Base-by-base conservation (phyloP, 2,797 vertebrate species). In the Alfaro cultratus region DNA sequence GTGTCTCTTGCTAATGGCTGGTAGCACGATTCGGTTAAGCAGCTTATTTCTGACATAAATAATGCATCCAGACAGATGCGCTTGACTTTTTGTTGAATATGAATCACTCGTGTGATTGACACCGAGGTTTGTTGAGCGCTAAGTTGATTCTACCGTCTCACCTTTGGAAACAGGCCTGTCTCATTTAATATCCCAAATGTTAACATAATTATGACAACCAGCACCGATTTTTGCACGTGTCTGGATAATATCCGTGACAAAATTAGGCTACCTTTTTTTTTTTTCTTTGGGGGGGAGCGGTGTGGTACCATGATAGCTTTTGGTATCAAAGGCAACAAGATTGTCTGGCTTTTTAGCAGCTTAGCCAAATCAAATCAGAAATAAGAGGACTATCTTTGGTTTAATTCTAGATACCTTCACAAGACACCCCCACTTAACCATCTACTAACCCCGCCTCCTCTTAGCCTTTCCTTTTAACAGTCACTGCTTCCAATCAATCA, bases 1-100 rank as follows among this genome's bases (percentile, higher is more conserved):
- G 90, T 77, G 92, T 95, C 95, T 96, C 93, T 76, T 94, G 93
- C 93, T 95, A 95, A 96, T 96, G 95, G 95, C 93, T 95, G 93
- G 89, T 93, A 92, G 94, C 91, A 90, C 77, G 91, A 93, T 93
- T 91, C 89, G 83, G 95, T 95, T 95, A 95, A 96, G 95, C 93
- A 91, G 93, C 94, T 95, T 96, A 95, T 94, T 94, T 94, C 91
- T 87, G 90, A 94, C 93, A 95, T 95, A 95, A 96, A 95, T 95
- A 95, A 96, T 95, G 94, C 94, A 95, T 94, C 91, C 89, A 89
- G 94, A 92, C 94, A 94, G 95, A 96, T 93, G 92, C 86, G 93
- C 91, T 93, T 93, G 91, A 95, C 95, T 96, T 95, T 72, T 92
- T 83, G 93, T 89, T 93, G 93, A 94, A 95, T 95, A 93, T 92